Evolutionary conservation across 2,888 invertebrate species (phyloP), one percentile per base, ranked within the genome.

Genomic region (Ormyrus pomaceus): DNA sequence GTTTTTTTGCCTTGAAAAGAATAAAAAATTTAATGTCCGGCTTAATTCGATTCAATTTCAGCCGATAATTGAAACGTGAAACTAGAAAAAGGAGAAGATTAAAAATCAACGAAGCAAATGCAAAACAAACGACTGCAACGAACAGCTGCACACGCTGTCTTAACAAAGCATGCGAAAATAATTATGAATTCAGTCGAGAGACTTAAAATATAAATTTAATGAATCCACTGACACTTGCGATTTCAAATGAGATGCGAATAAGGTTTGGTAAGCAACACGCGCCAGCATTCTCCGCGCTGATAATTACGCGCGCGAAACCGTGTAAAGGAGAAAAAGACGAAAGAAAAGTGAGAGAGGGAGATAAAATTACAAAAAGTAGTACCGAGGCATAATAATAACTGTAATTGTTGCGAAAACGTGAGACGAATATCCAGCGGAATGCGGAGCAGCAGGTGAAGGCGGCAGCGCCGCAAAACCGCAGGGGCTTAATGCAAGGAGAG

Each of bases 341-440:
- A 10, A 13, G 55, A 13, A 3, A 58, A 45, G 11, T 55, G 61
- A 34, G 45, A 6, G 4, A 34, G 19, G 5, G 45, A 78, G 82
- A 84, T 85, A 86, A 86, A 86, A 85, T 86, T 86, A 84, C 83
- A 53, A 83, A 82, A 83, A 85, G 84, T 84, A 82, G 77, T 71
- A 80, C 70, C 77, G 80, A 74, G 77, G 86, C 83, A 85, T 85
- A 86, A 85, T 87, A 86, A 88, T 87, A 87, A 88, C 87, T 87
- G 85, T 88, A 87, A 89, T 88, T 88, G 86, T 87, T 88, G 86
- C 83, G 82, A 83, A 85, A 86, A 89, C 88, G 88, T 88, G 87
- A 87, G 86, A 85, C 85, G 88, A 88, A 88, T 88, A 84, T 82
- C 76, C 82, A 80, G 82, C 59, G 86, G 85, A 86, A 86, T 84